Base-by-base conservation (phyloP, 2,113 vertebrate species). In the Hucho hucho region DNA sequence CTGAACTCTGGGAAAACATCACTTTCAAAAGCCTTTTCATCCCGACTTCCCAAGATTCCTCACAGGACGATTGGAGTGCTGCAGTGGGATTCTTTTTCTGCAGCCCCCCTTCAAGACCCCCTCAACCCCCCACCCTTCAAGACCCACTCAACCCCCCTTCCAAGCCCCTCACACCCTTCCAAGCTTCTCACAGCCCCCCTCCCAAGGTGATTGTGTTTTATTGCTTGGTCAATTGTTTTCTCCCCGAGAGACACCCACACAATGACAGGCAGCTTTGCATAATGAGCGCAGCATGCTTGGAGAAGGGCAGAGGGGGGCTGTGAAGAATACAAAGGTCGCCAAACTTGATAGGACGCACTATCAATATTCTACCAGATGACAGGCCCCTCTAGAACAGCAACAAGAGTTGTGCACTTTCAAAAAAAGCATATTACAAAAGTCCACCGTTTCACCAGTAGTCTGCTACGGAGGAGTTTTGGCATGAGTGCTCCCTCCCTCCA, bases 221-320 rank as follows among this genome's bases (percentile, higher is more conserved):
- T 84, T 78, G 85, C 87, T 90, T 86, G 89, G 93, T 87, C 89
- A 89, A 91, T 85, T 89, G 86, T 90, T 82, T 85, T 84, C 77
- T 80, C 81, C 84, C 79, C 69, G 76, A 87, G 77, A 87, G 86
- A 90, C 69, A 71, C 84, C 79, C 86, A 89, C 89, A 92, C 70
- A 76, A 32, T 83, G 85, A 83, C 84, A 87, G 76, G 76, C 4
- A 81, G 73, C 87, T 92, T 89, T 88, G 70, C 87, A 92, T 94
- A 93, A 93, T 93, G 84, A 94, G 82, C 80, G 76, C 75, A 49
- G 70, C 87, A 83, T 89, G 85, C 87, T 89, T 90, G 81, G 90
- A 87, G 74, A 46, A 64, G 72, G 70, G 80, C 49, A 46, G 81
- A 66, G 72, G 66, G 81, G 66, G 63, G n/a, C 22, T 22, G 82